phyloP scores from a whole-genome alignment of 2,797 vertebrate species.

The Nyctibius grandis region DNA sequence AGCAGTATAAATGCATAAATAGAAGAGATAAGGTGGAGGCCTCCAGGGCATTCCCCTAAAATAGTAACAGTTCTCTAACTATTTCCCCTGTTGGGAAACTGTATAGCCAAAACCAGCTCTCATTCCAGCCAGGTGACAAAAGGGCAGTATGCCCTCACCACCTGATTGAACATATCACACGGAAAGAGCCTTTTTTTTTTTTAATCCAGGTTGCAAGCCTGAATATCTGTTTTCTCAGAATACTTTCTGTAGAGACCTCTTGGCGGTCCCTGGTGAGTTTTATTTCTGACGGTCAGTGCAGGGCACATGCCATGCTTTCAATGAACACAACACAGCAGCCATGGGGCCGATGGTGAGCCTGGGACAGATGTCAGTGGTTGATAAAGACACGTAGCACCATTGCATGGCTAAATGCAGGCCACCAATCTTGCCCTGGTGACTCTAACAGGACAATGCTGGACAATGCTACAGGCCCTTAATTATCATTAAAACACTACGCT shows the following conservation, averaged over 20 bases:
- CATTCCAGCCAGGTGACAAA: not conserved
- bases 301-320: not conserved
- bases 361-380: not conserved
- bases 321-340: not conserved
- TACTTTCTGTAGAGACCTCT: not conserved
- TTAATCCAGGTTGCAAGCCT: not conserved
- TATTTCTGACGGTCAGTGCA: fast-evolving
- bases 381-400: not conserved
- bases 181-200: not conserved
- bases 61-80: not conserved
- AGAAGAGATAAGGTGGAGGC: not conserved
- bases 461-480: not conserved
- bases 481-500: not conserved
- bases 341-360: not conserved
- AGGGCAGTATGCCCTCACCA: not conserved
- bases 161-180: not conserved
- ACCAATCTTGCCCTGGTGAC: not conserved
- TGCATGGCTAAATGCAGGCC: not conserved
- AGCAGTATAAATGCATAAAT: slow-evolving; percentile 60
- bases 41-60: slow-evolving; percentile 15
- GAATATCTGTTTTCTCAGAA: not conserved
- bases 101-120: not conserved
- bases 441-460: too few relatives aligned
- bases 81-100: not conserved
- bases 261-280: not conserved